Evolutionary conservation across 1,140 invertebrate species (phyloP), one percentile per base, ranked within the genome.

Genomic region (Macrobrachium rosenbergii): DNA sequence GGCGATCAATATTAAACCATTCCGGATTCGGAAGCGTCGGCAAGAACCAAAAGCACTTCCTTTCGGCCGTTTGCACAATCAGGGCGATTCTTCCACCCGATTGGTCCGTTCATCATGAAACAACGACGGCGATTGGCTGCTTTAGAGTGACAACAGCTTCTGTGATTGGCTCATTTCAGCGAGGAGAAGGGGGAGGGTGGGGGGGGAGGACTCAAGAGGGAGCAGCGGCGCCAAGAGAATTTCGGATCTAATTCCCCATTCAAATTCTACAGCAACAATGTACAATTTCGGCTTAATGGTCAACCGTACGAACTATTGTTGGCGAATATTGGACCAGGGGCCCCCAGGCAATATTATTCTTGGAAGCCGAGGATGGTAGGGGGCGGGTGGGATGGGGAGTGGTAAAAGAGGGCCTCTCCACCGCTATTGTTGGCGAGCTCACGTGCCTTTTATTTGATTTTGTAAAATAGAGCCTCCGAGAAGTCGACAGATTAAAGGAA

Each of bases 201-300:
- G 7, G 52, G 12, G 52, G 52, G 52, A 52, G 2, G 52, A 52
- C 8, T 52, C 8, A 10, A 52, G 52, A 52, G 52, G 52, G 52
- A 12, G 52, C 12, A 12, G 52, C 12, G 52, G 52, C 52, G 52
- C 52, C 69, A 28, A 14, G 23, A 72, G 69, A 72, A 72, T 72
- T 72, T 72, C 69, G 37, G 69, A 72, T 43, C 69, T 72, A 72
- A 72, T 72, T 72, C 37, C 69, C 69, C 37, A 72, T 72, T 72
- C 69, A 72, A 72, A 72, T 72, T 72, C 69, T 72, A 72, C 69
- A 72, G 37, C 69, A 72, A 72, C 69, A 72, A 72, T 72, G 69
- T 43, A 72, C 69, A 72, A 72, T 72, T 72, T 72, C 69, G 69
- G 69, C 69, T 72, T 72, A 72, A 72, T 43, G 69, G 69, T 72